Base-by-base conservation (phyloP, 2,888 invertebrate species). In the Ptilodon capucinus region DNA sequence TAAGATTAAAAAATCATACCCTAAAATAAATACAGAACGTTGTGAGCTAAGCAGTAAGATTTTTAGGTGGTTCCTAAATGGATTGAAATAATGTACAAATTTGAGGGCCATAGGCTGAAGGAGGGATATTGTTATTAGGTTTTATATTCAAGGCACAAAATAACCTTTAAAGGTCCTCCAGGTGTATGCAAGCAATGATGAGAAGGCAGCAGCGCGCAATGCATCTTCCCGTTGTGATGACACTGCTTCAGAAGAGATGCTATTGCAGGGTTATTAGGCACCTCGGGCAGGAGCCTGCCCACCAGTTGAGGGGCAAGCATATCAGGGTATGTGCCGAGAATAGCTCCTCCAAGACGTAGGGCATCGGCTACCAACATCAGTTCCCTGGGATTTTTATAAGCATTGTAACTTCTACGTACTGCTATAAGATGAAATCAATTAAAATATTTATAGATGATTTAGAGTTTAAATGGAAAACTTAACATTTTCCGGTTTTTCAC, bases 131-230 rank as follows among this genome's bases (percentile, higher is more conserved):
- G n/a, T n/a, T n/a, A n/a, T n/a, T n/a, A n/a, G n/a, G n/a, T n/a
- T n/a, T n/a, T n/a, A 30, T 30, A 30, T 13, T 13, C 30, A 8
- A 9, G 13, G 30, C 30, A 28, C 30, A 13, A 5, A 13, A 30
- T 19, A 13, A 96, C 97, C 92, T 99, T 99, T 4, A 99, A 87
- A 0, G 99, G 99, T 1, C 99, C 99, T 38, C 99, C 99, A n/a
- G 99, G 99, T 1, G 99, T 99, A 77, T 99, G 99, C 54, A 99
- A 91, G 71, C 98, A 99, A 79, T 99, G 99, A 82, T 98, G 98
- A 0, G 97, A 93, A 0, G 99, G 99, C 61, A 98, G 92, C 42
- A 99, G 83, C 0, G 98, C 96, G 68, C 98, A 98, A 72, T 98
- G 95, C 40, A 94, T 93, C 25, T 97, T 95, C 0, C 99, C 99